phyloP scores from a whole-genome alignment of 1,140 invertebrate species.

The Ridgeia piscesae region DNA sequence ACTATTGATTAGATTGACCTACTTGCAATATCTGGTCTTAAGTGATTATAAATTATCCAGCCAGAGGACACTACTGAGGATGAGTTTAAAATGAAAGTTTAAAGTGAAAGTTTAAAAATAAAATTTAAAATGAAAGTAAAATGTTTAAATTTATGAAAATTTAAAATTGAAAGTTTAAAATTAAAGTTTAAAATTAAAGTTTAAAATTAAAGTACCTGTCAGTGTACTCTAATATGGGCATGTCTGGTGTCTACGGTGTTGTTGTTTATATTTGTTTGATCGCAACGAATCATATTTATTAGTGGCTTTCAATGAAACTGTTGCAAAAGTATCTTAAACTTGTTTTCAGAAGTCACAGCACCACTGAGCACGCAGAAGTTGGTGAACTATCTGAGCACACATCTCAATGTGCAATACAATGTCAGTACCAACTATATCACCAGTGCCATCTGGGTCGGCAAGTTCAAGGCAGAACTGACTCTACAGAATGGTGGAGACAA shows the following conservation, averaged over 20 bases:
- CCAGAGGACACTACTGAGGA: too few species aligned
- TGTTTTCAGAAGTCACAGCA: not conserved
- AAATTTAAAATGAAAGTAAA: too few species aligned
- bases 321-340: not conserved
- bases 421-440: slow-evolving; percentile 38
- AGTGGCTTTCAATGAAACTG: not conserved
- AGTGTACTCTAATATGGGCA: too few species aligned
- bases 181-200: too few species aligned
- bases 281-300: not conserved
- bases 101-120: too few species aligned
- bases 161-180: too few species aligned
- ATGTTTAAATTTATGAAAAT: too few species aligned
- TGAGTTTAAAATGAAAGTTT: too few species aligned
- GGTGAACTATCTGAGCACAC: slow-evolving; percentile 38
- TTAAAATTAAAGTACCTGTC: too few species aligned
- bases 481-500: slow-evolving; percentile 19
- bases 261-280: not conserved
- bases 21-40: too few species aligned
- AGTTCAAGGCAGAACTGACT: slow-evolving; percentile 27
- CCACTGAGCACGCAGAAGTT: not conserved
- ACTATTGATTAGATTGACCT: too few species aligned
- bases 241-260: not conserved
- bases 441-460: slow-evolving; percentile 1
- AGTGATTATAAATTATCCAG: too few species aligned
- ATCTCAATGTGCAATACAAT: slow-evolving; percentile 34